Conservation (phyloP, 2,113 vertebrate genomes). For the Peromyscus polionotus region DNA sequence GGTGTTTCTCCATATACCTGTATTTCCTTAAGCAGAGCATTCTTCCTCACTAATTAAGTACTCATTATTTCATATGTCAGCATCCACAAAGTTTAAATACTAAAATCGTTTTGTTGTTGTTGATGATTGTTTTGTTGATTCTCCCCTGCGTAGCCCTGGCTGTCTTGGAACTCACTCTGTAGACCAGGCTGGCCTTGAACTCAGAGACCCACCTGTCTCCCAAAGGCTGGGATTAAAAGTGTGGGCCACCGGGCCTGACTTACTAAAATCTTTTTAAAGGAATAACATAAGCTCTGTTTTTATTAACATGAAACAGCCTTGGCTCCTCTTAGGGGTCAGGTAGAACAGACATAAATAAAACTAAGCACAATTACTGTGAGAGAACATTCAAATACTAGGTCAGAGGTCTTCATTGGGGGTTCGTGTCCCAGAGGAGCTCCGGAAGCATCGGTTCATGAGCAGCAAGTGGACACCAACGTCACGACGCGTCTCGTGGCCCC, state of each 20-base stretch:
- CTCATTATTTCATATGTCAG: background rate
- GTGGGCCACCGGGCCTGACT: background rate
- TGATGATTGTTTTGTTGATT: background rate
- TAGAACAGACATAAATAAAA: constrained; percentile 39
- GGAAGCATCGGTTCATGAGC: background rate
- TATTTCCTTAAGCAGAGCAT: background rate
- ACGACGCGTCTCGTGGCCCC: background rate
- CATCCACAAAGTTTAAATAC: constrained; percentile 32
- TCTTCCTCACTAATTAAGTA: constrained; percentile 22
- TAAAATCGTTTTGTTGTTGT: background rate
- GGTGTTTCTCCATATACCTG: background rate
- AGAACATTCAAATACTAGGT: background rate
- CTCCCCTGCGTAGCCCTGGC: background rate
- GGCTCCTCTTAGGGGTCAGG: background rate
- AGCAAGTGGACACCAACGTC: background rate
- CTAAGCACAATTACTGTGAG: background rate
- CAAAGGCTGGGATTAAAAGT: background rate
- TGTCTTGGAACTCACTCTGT: background rate
- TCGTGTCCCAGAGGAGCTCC: background rate
- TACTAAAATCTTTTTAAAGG: background rate
- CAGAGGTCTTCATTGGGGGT: background rate
- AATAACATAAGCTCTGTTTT: background rate
- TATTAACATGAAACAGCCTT: constrained; percentile 12
- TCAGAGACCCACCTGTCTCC: background rate
- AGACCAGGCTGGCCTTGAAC: background rate